phyloP scores from a whole-genome alignment of 2,113 vertebrate genomes.

The Engraulis encrasicolus region DNA sequence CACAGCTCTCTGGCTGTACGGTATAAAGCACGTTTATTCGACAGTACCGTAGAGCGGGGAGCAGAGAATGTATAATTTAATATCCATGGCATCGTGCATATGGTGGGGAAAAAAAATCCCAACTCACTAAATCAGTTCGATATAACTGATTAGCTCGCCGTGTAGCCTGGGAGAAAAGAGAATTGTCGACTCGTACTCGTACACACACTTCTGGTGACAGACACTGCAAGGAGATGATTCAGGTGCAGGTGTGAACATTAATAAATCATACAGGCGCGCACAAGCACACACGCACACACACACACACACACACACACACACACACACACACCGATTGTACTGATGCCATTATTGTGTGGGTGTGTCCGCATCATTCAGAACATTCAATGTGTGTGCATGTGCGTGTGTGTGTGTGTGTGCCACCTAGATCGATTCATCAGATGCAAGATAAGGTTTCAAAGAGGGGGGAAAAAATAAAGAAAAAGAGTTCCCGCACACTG shows the following conservation, averaged over 20 bases:
- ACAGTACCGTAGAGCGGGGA: neutral
- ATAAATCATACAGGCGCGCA: too few species aligned
- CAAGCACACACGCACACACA: too few species aligned
- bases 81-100: neutral
- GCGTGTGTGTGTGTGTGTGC: too few species aligned
- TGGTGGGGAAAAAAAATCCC: too few species aligned
- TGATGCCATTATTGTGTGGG: neutral
- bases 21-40: neutral
- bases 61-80: neutral
- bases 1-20: neutral
- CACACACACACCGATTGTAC: neutral
- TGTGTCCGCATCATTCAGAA: neutral
- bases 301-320: too few species aligned
- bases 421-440: too few species aligned
- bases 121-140: neutral
- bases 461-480: too few species aligned
- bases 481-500: too few species aligned
- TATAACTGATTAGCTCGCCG: neutral
- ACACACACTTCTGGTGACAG: neutral
- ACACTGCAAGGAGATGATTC: neutral
- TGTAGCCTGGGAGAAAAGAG: too few species aligned
- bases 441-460: too few species aligned
- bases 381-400: neutral
- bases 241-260: neutral
- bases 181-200: too few species aligned